Base-by-base conservation (phyloP, 2,113 vertebrate species). In the Alethe diademata region DNA sequence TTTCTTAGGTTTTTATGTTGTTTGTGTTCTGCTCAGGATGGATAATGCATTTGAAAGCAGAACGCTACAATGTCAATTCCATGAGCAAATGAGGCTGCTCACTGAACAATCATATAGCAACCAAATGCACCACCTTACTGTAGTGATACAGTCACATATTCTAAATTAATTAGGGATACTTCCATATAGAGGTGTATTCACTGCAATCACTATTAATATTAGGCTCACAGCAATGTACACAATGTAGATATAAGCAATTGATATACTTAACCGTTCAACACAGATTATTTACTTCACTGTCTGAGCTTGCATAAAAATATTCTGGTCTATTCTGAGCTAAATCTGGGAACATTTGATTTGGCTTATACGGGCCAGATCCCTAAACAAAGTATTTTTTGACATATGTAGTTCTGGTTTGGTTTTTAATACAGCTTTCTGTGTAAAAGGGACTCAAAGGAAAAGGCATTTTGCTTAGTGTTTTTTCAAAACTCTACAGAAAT, bases 1-100 rank as follows among this genome's bases (percentile, higher is more conserved):
- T 96, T 96, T 95, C 91, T 96, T 93, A 95, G 88, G 92, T 98
- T 97, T 97, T 85, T 96, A 86, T 94, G 89, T 96, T 93, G 96
- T 84, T 92, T 80, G 2, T 96, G 82, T 92, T 92, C 90, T 97
- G 74, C 73, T 95, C 82, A 75, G 85, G 93, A 79, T 31, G 95
- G 96, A 97, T 97, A 97, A 97, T 95, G 86, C 80, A 97, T 94
- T 70, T 94, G 92, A 96, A 93, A 96, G 92, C 92, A 93, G 82
- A 96, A 94, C 84, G 89, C 88, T 86, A 74, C 80, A 91, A 91
- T 95, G 87, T 73, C 76, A 70, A 64, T 90, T 90, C 79, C 84
- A 42, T 66, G 51, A 94, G 79, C 70, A 90, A 96, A 75, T 53
- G 74, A 88, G 85, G 56, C 61, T 50, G 51, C 71, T 94, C 86